Conservation (phyloP, 2,797 vertebrate species). For the Poeciliopsis turneri region DNA sequence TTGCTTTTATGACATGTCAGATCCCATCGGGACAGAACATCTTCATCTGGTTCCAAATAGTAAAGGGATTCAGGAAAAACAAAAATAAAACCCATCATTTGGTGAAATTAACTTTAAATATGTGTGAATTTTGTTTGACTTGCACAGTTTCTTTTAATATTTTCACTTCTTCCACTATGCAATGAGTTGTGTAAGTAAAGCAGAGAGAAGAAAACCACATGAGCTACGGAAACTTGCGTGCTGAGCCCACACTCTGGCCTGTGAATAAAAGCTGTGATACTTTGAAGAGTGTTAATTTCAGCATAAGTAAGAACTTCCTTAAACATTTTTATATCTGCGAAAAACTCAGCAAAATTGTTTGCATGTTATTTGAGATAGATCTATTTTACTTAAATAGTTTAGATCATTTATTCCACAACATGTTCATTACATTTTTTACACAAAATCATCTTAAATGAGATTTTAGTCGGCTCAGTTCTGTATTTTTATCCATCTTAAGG, state of each 20-base stretch:
- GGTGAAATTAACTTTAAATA: neutral
- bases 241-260: constrained; percentile 8
- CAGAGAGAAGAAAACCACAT: constrained; percentile 45
- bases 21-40: neutral
- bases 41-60: neutral
- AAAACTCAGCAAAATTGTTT: neutral
- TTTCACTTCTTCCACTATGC: neutral
- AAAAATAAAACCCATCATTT: neutral
- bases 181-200: neutral
- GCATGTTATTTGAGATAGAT: neutral
- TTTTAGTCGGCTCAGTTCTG: too few relatives aligned
- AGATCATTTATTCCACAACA: neutral
- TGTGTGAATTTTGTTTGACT: neutral
- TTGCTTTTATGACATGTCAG: neutral
- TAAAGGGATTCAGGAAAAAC: neutral
- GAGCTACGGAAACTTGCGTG: constrained; percentile 28
- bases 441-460: too few relatives aligned
- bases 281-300: constrained; percentile 14
- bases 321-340: neutral
- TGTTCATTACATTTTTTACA: too few relatives aligned
- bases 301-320: neutral
- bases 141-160: neutral
- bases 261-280: constrained; percentile 1
- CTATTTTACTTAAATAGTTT: neutral
- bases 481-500: too few relatives aligned